Percentiles rank a stretch among this genome's conserved stretches.
phyloP scores from a whole-genome alignment of 2,888 invertebrate genomes.

The Drosophila antonietae region DNA sequence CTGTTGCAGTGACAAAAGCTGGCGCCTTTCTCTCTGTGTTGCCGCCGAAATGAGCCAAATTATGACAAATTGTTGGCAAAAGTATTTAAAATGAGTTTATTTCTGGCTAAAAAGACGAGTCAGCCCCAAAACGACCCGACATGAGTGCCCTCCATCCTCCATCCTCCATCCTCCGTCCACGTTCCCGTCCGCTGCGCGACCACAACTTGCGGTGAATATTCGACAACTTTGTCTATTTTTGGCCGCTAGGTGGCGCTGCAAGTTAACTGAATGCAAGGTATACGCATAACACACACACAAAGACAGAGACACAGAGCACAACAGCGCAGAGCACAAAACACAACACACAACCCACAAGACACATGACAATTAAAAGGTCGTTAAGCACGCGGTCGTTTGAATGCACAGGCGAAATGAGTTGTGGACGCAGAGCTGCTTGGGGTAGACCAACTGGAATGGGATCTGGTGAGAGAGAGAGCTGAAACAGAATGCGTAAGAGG shows the following conservation, averaged over 20 bases:
- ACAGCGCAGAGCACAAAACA: constrained; percentile 4
- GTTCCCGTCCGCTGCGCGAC: background rate
- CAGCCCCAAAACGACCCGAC: background rate
- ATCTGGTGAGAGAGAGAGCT: too few species aligned
- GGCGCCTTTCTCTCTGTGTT: constrained; percentile 37
- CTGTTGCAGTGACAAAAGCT: constrained; percentile 56
- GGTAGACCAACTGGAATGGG: background rate
- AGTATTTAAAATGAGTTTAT: constrained; percentile 80
- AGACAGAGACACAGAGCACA: constrained; percentile 23
- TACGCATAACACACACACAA: constrained; percentile 17
- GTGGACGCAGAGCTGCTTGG: background rate
- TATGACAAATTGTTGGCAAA: constrained; percentile 79
- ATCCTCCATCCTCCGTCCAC: background rate
- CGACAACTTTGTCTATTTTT: constrained; percentile 48
- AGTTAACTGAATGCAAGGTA: constrained; percentile 45
- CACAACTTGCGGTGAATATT: constrained; percentile 46
- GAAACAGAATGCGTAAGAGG: background rate
- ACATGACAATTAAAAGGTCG: constrained; percentile 73
- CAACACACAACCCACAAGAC: constrained; percentile 38
- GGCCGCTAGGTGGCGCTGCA: constrained; percentile 40
- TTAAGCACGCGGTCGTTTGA: constrained; percentile 62
- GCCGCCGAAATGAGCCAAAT: constrained; percentile 74
- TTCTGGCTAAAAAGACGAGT: constrained; percentile 47
- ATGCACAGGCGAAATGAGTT: constrained; percentile 43
- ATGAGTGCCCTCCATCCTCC: background rate